Base-by-base conservation (phyloP, 2,888 invertebrate genomes). In the Cynaeus angustus region DNA sequence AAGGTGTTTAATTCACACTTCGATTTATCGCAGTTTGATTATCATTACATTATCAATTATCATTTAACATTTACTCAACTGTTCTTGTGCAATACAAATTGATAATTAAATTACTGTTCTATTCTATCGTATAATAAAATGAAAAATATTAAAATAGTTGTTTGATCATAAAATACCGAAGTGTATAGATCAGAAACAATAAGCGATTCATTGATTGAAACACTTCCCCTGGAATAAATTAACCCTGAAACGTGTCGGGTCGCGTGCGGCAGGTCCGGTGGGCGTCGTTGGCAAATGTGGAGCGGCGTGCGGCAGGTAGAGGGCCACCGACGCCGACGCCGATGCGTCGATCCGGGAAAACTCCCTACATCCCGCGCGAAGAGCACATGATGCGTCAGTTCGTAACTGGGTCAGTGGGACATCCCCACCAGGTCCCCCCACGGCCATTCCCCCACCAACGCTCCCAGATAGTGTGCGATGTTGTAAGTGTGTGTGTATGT, bases 341-440 rank as follows among this genome's bases (percentile, higher is more conserved):
- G 50, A 50, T 61, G 66, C 46, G 30, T 41, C 41, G 33, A n/a
- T 46, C 43, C 53, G 45, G 41, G 66, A 38, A 50, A 69, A 48
- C 58, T 65, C 72, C 68, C 52, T 69, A 52, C 72, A 61, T 70
- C 71, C 74, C 69, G 74, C 73, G 70, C 73, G 68, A 67, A 66
- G 69, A 50, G 86, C 88, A 86, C 88, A 88, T 87, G 89, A 88
- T 88, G 88, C 87, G 88, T 84, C 83, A 80, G 86, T 86, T 86
- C 87, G 88, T 89, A 93, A 91, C 89, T 93, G 89, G 93, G 93
- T 93, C 91, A 93, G 92, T 93, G 89, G 93, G 93, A 90, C 91
- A 89, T 89, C 88, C 89, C 88, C 86, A 87, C 88, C 74, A 65
- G 50, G 52, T 73, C 76, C 79, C 21, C 77, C 75, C 75, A 67